Conservation (phyloP, 2,888 invertebrate species). For the Digitonthophagus gazella region DNA sequence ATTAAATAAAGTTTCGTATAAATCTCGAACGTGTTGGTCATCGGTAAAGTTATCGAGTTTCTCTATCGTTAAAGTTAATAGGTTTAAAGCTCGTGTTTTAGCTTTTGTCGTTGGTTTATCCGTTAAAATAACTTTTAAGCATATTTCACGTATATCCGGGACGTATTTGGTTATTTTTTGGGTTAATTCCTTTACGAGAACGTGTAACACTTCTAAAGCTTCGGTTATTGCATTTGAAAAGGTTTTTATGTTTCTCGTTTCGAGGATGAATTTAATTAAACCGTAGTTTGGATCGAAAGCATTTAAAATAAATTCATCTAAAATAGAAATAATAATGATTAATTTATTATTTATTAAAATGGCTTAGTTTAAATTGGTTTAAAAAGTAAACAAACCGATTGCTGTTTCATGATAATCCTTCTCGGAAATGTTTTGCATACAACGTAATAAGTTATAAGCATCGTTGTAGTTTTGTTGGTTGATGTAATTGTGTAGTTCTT, state of each 20-base stretch:
- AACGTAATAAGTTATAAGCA: neutral
- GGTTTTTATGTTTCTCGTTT: slow-evolving; percentile 31
- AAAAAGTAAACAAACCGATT: neutral
- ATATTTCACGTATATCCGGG: slow-evolving; percentile 38
- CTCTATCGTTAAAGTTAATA: slow-evolving; percentile 39
- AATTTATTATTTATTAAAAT: neutral
- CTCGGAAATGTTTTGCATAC: neutral
- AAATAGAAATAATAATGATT: slow-evolving; percentile 27
- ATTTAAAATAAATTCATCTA: slow-evolving; percentile 41
- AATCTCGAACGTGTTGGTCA: slow-evolving; percentile 8
- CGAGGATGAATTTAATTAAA: slow-evolving; percentile 38
- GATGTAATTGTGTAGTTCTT: neutral
- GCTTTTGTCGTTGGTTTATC: slow-evolving; percentile 34
- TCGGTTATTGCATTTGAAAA: slow-evolving; percentile 37
- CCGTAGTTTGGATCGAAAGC: slow-evolving; percentile 41
- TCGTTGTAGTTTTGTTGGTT: neutral
- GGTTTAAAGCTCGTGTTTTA: slow-evolving; percentile 40
- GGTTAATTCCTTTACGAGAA: slow-evolving; percentile 42
- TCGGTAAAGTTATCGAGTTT: slow-evolving; percentile 29
- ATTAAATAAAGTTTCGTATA: slow-evolving; percentile 16
- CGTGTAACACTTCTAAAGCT: slow-evolving; percentile 42
- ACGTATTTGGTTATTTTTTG: slow-evolving; percentile 39
- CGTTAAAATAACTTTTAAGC: slow-evolving; percentile 36
- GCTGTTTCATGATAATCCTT: slow-evolving; percentile 8
- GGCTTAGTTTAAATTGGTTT: no score